phyloP scores from a whole-genome alignment of 2,797 vertebrate genomes.

The Mormyrops attenuatus region DNA sequence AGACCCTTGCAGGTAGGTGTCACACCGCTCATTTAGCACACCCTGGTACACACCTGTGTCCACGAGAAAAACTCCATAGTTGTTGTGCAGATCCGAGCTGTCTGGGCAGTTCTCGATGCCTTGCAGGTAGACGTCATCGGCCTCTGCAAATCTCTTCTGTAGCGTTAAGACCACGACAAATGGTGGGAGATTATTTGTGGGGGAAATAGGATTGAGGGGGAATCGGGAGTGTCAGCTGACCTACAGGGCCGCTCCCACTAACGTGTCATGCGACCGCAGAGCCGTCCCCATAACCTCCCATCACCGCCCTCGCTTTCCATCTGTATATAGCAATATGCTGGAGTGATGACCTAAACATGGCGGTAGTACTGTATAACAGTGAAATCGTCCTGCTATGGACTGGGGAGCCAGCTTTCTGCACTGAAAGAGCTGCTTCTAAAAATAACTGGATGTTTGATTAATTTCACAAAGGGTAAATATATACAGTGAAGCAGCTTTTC shows the following conservation, averaged over 20 bases:
- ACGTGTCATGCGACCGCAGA: neutral
- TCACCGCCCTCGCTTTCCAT: neutral
- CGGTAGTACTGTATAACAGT: neutral
- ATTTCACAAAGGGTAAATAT: neutral
- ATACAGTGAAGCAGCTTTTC: neutral
- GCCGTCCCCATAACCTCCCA: neutral
- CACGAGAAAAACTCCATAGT: constrained; percentile 92
- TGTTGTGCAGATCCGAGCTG: constrained; percentile 91
- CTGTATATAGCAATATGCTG: neutral
- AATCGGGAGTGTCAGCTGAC: neutral
- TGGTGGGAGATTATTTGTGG: neutral
- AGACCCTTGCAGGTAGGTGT: neutral
- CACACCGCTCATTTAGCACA: neutral
- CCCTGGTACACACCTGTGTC: constrained; percentile 72
- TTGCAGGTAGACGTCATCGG: constrained; percentile 76
- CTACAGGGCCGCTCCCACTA: neutral
- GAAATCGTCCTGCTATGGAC: neutral
- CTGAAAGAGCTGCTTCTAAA: neutral
- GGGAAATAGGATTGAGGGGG: neutral
- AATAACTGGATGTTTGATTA: neutral
- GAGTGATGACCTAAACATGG: neutral
- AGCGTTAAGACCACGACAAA: neutral
- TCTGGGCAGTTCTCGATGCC: constrained; percentile 88
- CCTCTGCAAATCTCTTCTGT: constrained; percentile 57
- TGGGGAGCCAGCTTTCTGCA: neutral